Conservation (phyloP, 2,888 invertebrate species). For the Philereme vetulata region DNA sequence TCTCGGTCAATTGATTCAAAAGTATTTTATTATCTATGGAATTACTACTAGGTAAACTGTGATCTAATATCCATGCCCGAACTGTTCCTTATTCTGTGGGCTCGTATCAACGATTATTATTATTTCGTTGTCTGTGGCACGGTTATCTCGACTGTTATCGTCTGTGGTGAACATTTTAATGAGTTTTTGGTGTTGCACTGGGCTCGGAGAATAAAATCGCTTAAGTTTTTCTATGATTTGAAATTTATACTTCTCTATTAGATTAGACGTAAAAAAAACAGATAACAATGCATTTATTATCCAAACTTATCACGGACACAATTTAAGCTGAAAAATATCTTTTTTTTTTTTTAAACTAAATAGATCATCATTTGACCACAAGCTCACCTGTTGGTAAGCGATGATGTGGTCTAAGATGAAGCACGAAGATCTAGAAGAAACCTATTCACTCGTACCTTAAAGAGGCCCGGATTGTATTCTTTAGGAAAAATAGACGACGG, state of each 20-base stretch:
- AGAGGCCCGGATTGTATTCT: no score
- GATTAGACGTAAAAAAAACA: slow-evolving; percentile 4
- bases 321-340: no score
- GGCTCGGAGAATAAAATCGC: slow-evolving; percentile 14
- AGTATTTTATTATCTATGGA: slow-evolving; percentile 12
- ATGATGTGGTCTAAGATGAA: no score
- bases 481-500: no score
- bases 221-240: slow-evolving; percentile 12
- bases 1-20: slow-evolving; percentile 37
- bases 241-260: slow-evolving; percentile 7
- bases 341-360: no score
- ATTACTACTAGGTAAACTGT: slow-evolving; percentile 1
- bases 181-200: slow-evolving; percentile 57
- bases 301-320: no score
- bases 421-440: no score
- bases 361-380: no score
- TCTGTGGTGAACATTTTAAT: slow-evolving; percentile 62
- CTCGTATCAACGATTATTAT: no score
- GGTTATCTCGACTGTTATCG: slow-evolving; percentile 48
- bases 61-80: background rate
- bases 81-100: background rate
- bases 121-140: slow-evolving; percentile 17
- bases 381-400: no score
- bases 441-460: no score
- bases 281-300: slow-evolving; percentile 2